A percentile compares a stretch with the other conserved stretches of the same genome.
Evolutionary conservation across 2,888 invertebrate genomes (phyloP).

Genomic region (Melinaea marsaeus): DNA sequence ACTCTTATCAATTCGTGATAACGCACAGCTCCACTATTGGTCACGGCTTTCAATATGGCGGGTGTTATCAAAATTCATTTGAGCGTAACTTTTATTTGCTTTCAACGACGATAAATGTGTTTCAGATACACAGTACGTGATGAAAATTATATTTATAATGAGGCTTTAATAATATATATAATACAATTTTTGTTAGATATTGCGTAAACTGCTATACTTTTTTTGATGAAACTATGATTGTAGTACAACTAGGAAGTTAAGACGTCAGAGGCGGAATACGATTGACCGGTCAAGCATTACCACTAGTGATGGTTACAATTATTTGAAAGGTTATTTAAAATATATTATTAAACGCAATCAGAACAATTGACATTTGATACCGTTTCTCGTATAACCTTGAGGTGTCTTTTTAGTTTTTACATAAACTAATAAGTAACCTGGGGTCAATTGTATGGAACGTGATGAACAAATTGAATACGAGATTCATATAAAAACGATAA

Average conservation of each 20-base stretch:
- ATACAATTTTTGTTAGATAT: no score
- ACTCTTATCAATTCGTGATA: constrained; percentile 69
- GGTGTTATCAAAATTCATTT: constrained; percentile 59
- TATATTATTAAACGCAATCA: background rate
- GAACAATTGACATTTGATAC: no score
- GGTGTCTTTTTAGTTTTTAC: no score
- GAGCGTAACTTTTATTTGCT: constrained; percentile 52
- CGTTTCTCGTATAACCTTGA: no score
- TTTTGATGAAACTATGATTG: constrained; percentile 2
- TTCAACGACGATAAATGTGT: constrained; percentile 50
- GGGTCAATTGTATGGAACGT: no score
- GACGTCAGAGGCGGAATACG: constrained; percentile 57
- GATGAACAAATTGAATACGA: no score
- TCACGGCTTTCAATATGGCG: constrained; percentile 69
- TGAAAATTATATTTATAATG: background rate
- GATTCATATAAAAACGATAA: no score
- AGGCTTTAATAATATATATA: background rate
- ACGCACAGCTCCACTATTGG: constrained; percentile 60
- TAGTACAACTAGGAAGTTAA: constrained; percentile 48
- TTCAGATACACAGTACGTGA: background rate
- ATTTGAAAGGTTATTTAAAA: constrained; percentile 2
- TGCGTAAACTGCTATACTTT: no score
- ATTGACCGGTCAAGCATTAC: constrained; percentile 36
- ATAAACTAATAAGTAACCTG: no score
- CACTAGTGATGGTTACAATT: constrained; percentile 27